A percentile compares a stretch with the other conserved stretches of the same genome.
Evolutionary conservation across 2,888 invertebrate genomes (phyloP).

Genomic region (Dendrolimus houi): DNA sequence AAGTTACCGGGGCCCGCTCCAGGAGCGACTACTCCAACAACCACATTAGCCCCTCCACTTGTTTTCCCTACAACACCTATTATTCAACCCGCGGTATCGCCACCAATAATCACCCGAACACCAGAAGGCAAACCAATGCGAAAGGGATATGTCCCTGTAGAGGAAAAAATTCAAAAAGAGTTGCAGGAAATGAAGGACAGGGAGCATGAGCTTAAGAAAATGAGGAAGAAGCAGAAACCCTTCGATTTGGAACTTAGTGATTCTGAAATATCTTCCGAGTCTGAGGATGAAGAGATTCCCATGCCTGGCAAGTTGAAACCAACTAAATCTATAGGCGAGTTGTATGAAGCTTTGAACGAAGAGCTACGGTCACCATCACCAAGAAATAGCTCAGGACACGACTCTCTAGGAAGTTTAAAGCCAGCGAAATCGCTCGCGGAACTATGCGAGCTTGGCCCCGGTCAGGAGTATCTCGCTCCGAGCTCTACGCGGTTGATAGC

Average conservation of each 20-base stretch:
- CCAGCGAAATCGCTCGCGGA: conserved; percentile 82
- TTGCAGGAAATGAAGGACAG: conserved; percentile 88
- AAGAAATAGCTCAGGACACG: conserved; percentile 58
- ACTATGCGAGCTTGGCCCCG: conserved; percentile 79
- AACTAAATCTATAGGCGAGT: conserved; percentile 80
- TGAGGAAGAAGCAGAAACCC: conserved; percentile 77
- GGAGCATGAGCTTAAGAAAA: conserved; percentile 86
- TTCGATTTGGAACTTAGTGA: conserved; percentile 80
- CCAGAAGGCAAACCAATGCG: conserved; percentile 80
- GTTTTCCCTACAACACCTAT: conserved; percentile 45
- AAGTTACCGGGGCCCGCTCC: conserved; percentile 69
- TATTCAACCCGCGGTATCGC: conserved; percentile 33
- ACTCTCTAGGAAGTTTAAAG: conserved; percentile 72
- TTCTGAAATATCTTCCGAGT: conserved; percentile 73
- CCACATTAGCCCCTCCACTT: conserved; percentile 37
- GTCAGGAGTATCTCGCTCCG: conserved; percentile 79
- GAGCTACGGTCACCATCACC: conserved; percentile 66
- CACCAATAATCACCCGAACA: conserved; percentile 71
- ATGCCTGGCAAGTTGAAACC: conserved; percentile 78
- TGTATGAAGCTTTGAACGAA: conserved; percentile 77
- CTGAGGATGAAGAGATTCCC: conserved; percentile 77
- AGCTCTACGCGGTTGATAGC: conserved; percentile 84
- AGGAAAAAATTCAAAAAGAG: conserved; percentile 92
- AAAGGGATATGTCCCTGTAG: conserved; percentile 89
- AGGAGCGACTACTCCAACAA: conserved; percentile 33